Evolutionary conservation across 2,113 vertebrate species (phyloP), one percentile per base, ranked within the genome.

Genomic region (Orientallactaga bullata): DNA sequence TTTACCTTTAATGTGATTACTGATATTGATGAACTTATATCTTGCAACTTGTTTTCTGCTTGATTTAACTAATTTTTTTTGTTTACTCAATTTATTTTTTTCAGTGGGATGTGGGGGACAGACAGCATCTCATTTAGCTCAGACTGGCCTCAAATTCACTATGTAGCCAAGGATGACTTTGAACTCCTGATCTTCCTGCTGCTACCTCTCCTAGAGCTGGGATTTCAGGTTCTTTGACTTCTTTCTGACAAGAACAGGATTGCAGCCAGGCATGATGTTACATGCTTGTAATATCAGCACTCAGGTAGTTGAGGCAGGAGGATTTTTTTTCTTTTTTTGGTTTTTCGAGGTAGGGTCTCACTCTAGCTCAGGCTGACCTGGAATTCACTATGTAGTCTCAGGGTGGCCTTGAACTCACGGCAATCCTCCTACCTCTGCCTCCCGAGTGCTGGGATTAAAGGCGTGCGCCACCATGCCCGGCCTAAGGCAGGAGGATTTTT

Each of bases 1-100:
- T 87, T 76, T 87, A 92, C 58, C 12, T 5, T 94, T 77, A 61
- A 39, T 85, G 55, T 81, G 85, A 82, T 89, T 82, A n/a, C 16
- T 55, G 63, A 60, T 61, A 7, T 73, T 71, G 74, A 79, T 63
- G 66, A 91, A 6, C 78, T 94, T 88, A 47, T 91, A 68, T 71
- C 37, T 71, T 10, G 42, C 2, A 2, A 51, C 61, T 93, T 81
- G 66, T 95, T 77, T 95, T 87, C 42, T 80, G 4, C 81, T 58
- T 90, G 35, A 51, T 21, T 30, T 79, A 24, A 32, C 61, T 84
- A 11, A 11, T 85, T 77, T 47, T 66, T 11, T 42, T 35, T 80
- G 12, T 81, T 60, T n/a, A 39, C 85, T 39, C n/a, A 7, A 23
- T 37, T 23, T 10, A 16, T 21, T 8, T 80, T 42, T 51, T 65